Base-by-base conservation (phyloP, 1,140 invertebrate genomes). In the Bombus consobrinus region DNA sequence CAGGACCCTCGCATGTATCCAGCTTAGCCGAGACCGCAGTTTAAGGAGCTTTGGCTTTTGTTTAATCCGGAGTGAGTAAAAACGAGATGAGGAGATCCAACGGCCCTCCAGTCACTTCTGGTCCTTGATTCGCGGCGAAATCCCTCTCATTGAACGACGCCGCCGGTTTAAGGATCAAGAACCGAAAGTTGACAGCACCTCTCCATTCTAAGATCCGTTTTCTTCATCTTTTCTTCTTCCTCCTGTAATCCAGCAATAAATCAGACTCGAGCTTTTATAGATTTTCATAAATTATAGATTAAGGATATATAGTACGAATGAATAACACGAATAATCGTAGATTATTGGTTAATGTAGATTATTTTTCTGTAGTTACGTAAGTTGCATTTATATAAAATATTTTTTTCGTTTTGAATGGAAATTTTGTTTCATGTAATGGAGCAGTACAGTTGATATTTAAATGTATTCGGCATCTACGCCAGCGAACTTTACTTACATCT, bases 11-110 rank as follows among this genome's bases (percentile, higher is more conserved):
- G 91, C 92, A 95, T 95, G 94, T 95, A 95, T 94, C 93, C 94
- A 95, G 94, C 94, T 95, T 95, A 94, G 92, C 87, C 91, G 75
- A 88, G 88, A 95, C 94, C 94, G 89, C 94, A 95, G 94, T 95
- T 95, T 95, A 95, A 95, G 94, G 93, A 95, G 94, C 94, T 95
- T 95, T 95, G 86, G 94, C 92, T 94, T 95, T 93, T 92, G 91
- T 94, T 95, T 95, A 95, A 95, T 95, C 94, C 93, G 89, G 90
- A 90, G 92, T 93, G 91, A 94, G 92, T 94, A 95, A 95, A 95
- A 95, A 95, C 92, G 93, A 94, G 93, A 92, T 91, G 92, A 93
- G 73, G 79, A 91, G 92, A 92, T 92, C 91, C 81, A 43, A 71
- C 82, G 47, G 80, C 76, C 69, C 72, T 34, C 80, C 73, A 91